Conservation (phyloP, 2,888 invertebrate genomes). For the Scelioninae gen. 2 region DNA sequence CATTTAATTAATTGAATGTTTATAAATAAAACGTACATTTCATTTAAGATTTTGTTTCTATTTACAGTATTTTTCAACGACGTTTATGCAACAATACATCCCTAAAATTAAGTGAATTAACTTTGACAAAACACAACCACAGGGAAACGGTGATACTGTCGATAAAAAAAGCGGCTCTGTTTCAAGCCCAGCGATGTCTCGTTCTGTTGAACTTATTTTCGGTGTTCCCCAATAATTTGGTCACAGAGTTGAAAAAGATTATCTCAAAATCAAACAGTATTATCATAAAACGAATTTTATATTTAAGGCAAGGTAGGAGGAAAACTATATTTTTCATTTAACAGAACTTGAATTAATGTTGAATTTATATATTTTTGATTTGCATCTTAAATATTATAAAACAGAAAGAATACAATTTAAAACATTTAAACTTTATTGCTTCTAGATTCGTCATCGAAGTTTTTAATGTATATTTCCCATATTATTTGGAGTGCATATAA, state of each 20-base stretch:
- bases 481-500: slow-evolving; percentile 14
- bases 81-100: slow-evolving; percentile 17
- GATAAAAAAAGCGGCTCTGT: slow-evolving; percentile 21
- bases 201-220: slow-evolving; percentile 30
- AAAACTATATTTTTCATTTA: slow-evolving; percentile 1
- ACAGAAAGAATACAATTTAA: neutral
- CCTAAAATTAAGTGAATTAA: slow-evolving; percentile 25
- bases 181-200: slow-evolving; percentile 37
- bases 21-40: neutral
- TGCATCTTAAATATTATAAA: neutral
- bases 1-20: slow-evolving; percentile 15
- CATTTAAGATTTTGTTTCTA: neutral
- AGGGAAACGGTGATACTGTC: slow-evolving; percentile 2
- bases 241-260: slow-evolving; percentile 23
- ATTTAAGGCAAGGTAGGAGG: slow-evolving; percentile 26
- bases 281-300: slow-evolving; percentile 1
- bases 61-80: slow-evolving; percentile 26
- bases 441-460: neutral
- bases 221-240: neutral
- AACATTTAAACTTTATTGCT: neutral
- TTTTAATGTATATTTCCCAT: neutral
- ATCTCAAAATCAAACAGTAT: slow-evolving; percentile 18
- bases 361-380: neutral
- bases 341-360: neutral
- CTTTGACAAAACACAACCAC: slow-evolving; percentile 24